A percentile compares a stretch with the other conserved stretches of the same genome.
Evolutionary conservation across 2,888 invertebrate genomes (phyloP).

Genomic region (Gymnoscelis rufifasciata): DNA sequence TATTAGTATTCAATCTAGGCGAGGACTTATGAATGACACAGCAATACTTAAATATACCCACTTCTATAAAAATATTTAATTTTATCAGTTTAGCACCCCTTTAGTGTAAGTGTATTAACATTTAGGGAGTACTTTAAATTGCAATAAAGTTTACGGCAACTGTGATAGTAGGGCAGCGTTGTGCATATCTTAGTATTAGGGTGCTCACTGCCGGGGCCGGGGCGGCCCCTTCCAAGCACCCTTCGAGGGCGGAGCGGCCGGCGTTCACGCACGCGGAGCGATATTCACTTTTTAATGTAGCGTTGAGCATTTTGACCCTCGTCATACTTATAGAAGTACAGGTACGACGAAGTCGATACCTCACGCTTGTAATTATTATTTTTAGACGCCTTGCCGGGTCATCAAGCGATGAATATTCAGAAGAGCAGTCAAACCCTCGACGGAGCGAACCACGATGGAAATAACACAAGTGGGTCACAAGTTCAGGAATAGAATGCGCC

Average conservation of each 20-base stretch:
- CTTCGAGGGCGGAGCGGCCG: not conserved
- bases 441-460: constrained; percentile 11
- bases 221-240: not conserved
- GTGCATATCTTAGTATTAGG: too few species aligned
- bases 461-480: constrained; percentile 19
- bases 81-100: not conserved
- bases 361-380: too few species aligned
- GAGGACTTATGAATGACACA: too few species aligned
- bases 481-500: constrained; percentile 13
- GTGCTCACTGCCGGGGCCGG: too few species aligned
- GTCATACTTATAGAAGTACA: not conserved
- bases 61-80: too few species aligned
- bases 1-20: too few species aligned
- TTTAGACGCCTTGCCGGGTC: not conserved
- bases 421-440: constrained; percentile 1
- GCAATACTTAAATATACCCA: too few species aligned
- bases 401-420: constrained; percentile 8
- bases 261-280: constrained; percentile 1
- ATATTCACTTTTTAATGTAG: constrained; percentile 4
- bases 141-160: not conserved
- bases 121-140: constrained; percentile 4
- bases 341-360: not conserved
- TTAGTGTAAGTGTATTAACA: not conserved
- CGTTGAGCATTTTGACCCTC: not conserved
- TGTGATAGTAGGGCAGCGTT: too few species aligned